Evolutionary conservation across 2,888 invertebrate species (phyloP), one percentile per base, ranked within the genome.

Genomic region (Nymphalis c-album): DNA sequence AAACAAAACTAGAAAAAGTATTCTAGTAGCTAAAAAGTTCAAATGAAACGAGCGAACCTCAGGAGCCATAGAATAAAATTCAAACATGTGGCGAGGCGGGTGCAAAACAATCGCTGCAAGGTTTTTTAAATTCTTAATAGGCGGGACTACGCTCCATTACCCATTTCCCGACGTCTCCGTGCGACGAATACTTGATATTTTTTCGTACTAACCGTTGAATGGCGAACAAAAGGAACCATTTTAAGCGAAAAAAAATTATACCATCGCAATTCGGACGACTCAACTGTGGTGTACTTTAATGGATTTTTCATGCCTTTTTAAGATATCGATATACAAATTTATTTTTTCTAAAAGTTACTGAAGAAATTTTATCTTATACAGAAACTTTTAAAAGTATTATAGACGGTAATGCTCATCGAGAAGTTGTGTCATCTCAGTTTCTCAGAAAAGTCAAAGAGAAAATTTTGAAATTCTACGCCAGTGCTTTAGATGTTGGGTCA

Each of bases 51-150:
- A 67, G 58, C 63, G 58, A 62, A 65, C 65, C 64, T 60, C 60
- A 59, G 67, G 51, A 53, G 26, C 65, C 51, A 53, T 64, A 59
- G 59, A 63, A 58, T 53, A 65, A 68, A 51, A 63, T 64, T 60
- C 63, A 61, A 64, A 64, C 60, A 60, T 60, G 65, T 58, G 65
- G 71, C 60, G 57, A 71, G 63, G 51, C 60, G 62, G 59, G 60
- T 57, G 58, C 60, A 46, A 68, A 70, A 70, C 70, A 70, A 71
- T 70, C 61, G 63, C 65, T 55, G 63, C 60, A 67, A 66, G 69
- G 63, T 69, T 70, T 73, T 74, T 75, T 73, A 75, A 74, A 75
- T 75, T 75, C 71, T 73, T 74, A 74, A 75, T 73, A 70, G 74
- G 70, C 60, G 59, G 68, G 69, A 69, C 53, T 69, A 58, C 65